phyloP scores from a whole-genome alignment of 2,888 invertebrate genomes.

The Desoria tigrina region DNA sequence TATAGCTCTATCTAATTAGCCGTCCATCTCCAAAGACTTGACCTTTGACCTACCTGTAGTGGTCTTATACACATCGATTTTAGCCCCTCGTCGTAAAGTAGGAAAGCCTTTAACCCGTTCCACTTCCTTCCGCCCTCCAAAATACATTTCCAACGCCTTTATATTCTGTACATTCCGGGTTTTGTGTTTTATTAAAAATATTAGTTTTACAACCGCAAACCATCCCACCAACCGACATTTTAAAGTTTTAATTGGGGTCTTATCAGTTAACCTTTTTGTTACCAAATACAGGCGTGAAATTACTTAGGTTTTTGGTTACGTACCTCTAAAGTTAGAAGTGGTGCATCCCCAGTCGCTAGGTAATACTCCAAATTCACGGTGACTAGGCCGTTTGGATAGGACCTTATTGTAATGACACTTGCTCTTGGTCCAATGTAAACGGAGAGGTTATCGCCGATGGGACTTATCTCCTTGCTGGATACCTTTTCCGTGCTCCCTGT shows the following conservation, averaged over 20 bases:
- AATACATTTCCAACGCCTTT: conserved; percentile 74
- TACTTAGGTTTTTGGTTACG: too few relatives aligned
- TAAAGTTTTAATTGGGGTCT: too few relatives aligned
- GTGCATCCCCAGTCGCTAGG: conserved; percentile 72
- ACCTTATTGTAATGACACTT: conserved; percentile 68
- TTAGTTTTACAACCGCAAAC: too few relatives aligned
- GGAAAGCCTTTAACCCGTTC: conserved; percentile 78
- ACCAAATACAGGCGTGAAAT: too few relatives aligned
- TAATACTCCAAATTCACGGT: conserved; percentile 82
- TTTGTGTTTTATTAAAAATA: too few relatives aligned
- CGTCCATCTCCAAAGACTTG: neutral
- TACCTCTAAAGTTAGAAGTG: conserved; percentile 76
- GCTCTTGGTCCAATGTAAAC: conserved; percentile 71
- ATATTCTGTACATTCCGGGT: conserved; percentile 64
- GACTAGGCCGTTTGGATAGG: conserved; percentile 64
- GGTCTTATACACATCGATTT: conserved; percentile 80
- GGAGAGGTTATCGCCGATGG: conserved; percentile 68
- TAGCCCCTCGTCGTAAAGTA: conserved; percentile 77
- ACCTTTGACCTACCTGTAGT: conserved; percentile 69
- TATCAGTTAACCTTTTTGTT: too few relatives aligned
- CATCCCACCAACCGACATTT: too few relatives aligned
- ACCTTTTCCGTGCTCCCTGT: conserved; percentile 59
- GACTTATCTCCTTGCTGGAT: conserved; percentile 67
- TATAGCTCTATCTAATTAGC: conserved; percentile 5
- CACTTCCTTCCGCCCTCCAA: conserved; percentile 71